Evolutionary conservation across 2,888 invertebrate genomes (phyloP), one percentile per base, ranked within the genome.

Genomic region (Euplexia lucipara): DNA sequence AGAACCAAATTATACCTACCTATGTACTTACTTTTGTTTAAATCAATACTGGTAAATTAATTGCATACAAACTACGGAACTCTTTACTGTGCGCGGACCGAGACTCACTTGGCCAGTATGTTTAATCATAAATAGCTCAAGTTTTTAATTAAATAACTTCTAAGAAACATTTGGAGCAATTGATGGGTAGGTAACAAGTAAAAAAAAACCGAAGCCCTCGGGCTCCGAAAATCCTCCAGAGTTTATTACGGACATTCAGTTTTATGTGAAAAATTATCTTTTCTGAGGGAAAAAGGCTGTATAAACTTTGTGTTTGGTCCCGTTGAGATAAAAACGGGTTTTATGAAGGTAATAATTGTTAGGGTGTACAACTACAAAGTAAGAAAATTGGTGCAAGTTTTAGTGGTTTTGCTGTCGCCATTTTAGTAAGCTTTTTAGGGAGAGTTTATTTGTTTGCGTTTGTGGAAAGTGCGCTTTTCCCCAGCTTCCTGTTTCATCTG

Each of bases 181-280:
- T 22, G 22, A 67, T 71, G 75, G 67, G 61, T 72, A 77, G 67
- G 61, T 72, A 70, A 64, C 20, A 65, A 58, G n/a, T 20, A 12
- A 35, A 16, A 65, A 65, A 78, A 79, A 78, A 70, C 39, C n/a
- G 10, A 32, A 32, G 62, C 57, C 42, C 62, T 45, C 32, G 42
- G 44, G 20, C 52, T 48, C 57, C 48, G 42, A 49, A 67, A 65
- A 53, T 61, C 68, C 65, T 74, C 64, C 32, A 5, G 37, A 77
- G 58, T 81, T 81, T 81, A 81, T 81, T 67, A 71, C 63, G 51
- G 54, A 51, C 70, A 75, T 81, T 79, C 70, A 71, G 61, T 76
- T 81, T 81, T 78, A 81, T 77, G 81, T 18, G 64, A 67, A 70
- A 70, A 79, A 81, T 81, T 81, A 81, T 81, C 79, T 81, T 72